Conservation (phyloP, 2,113 vertebrate species). For the Poecile atricapillus region DNA sequence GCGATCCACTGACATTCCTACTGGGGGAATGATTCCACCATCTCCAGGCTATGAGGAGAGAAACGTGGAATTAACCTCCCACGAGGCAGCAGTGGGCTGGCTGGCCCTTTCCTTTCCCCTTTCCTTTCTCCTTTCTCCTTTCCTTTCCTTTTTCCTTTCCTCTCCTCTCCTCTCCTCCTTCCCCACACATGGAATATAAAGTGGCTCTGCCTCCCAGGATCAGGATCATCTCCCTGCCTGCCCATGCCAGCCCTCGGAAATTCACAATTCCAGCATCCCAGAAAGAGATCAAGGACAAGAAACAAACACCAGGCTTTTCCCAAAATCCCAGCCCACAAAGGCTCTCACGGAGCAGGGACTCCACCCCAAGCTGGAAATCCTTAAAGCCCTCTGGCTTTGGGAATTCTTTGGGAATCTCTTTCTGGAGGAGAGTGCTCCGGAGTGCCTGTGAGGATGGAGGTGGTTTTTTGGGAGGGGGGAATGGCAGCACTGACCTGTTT, state of each 20-base stretch:
- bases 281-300: too few relatives aligned
- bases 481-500: slow-evolving; percentile 81
- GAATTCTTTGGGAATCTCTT: too few relatives aligned
- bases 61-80: not conserved
- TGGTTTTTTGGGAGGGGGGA: not conserved
- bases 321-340: not conserved
- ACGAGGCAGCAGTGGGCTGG: not conserved
- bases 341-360: not conserved
- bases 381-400: not conserved
- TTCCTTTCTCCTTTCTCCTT: not conserved
- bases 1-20: not conserved
- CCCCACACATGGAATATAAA: not conserved
- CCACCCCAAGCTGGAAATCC: not conserved
- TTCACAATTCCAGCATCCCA: fast-evolving
- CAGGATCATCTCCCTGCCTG: not conserved
- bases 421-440: too few relatives aligned
- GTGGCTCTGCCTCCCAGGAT: not conserved
- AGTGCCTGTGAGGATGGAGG: not conserved
- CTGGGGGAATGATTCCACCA: not conserved
- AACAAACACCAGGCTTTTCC: not conserved
- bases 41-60: not conserved
- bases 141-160: too few relatives aligned
- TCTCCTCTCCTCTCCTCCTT: too few relatives aligned
- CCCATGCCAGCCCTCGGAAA: not conserved
- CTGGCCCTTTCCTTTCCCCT: not conserved